Percentiles rank a stretch among this genome's conserved stretches.
Evolutionary conservation across 2,888 invertebrate species (phyloP).

Genomic region (Drosophila gaucha): DNA sequence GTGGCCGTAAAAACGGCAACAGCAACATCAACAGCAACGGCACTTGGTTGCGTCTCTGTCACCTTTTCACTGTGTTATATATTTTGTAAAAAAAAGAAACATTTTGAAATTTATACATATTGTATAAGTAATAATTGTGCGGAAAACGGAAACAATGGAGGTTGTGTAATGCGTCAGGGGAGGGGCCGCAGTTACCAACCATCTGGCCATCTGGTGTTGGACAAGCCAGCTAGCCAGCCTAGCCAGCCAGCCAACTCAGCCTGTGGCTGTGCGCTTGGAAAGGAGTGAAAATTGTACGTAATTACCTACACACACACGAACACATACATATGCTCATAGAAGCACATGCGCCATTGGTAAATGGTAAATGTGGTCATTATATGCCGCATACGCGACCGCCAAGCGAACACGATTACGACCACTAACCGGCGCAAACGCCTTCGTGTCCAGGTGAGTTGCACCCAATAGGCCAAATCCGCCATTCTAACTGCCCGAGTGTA

Average conservation of each 20-base stretch:
- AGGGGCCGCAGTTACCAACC: constrained; percentile 28
- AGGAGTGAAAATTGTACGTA: constrained; percentile 80
- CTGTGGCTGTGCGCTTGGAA: constrained; percentile 65
- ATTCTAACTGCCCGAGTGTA: constrained; percentile 25
- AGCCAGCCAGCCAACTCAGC: constrained; percentile 39
- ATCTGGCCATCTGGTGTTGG: constrained; percentile 68
- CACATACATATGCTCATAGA: constrained; percentile 11
- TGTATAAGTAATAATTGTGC: constrained; percentile 81
- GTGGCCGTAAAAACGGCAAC: constrained; percentile 78
- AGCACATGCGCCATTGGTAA: constrained; percentile 65
- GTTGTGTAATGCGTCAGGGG: constrained; percentile 78
- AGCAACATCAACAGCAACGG: constrained; percentile 40
- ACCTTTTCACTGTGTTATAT: constrained; percentile 39
- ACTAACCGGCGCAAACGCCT: constrained; percentile 58
- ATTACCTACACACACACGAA: constrained; percentile 57
- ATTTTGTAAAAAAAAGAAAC: constrained; percentile 36
- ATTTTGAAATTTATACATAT: constrained; percentile 75
- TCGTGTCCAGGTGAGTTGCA: constrained; percentile 50
- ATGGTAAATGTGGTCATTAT: constrained; percentile 74
- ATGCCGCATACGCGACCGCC: constrained; percentile 59
- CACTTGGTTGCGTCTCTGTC: constrained; percentile 43
- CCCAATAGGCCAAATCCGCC: constrained; percentile 62
- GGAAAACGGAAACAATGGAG: constrained; percentile 82
- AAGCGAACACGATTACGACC: constrained; percentile 57
- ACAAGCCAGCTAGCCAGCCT: constrained; percentile 33